Evolutionary conservation across 2,888 invertebrate genomes (phyloP), one percentile per base, ranked within the genome.

Genomic region (Tenthredo distinguenda): DNA sequence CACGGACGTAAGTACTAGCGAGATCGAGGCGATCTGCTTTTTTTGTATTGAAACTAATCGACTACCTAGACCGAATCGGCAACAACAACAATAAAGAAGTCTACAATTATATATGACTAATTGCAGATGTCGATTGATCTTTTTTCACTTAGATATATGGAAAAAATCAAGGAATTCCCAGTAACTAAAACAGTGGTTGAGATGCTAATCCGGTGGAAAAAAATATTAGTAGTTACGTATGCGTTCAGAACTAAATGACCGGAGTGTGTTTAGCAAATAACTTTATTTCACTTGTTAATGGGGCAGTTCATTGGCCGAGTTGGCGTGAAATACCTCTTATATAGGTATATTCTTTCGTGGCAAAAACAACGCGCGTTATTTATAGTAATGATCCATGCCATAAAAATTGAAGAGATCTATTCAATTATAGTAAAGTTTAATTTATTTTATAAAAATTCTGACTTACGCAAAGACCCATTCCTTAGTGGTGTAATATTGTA

Each of bases 401-500:
- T 26, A 10, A 12, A 26, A 21, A 62, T 26, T 26, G 9, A 26
- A 12, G 4, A 26, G 12, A 62, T 62, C 21, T 9, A 62, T 62
- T 62, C 26, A 21, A n/a, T 18, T 55, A 55, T n/a, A 50, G 10
- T 10, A 26, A 62, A 62, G n/a, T 21, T 26, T 9, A 26, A 37
- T 72, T 3, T 40, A 65, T 5, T 18, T 9, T 10, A 4, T 7
- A 2, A 83, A 83, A 40, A 68, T 83, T 37, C 15, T 43, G 26
- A 86, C 87, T 84, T 88, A 92, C 92, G 88, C 94, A 91, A 98
- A 98, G 58, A 95, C 93, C 99, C 99, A 99, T 86, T 96, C 95
- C 85, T 97, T 96, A 4, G 96, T 96, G 0, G 97, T 97, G 93
- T 98, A 98, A 92, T 97, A 98, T 87, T 97, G 96, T 10, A 98